Conservation (phyloP, 1,140 invertebrate species). For the Scylla paramamosain region DNA sequence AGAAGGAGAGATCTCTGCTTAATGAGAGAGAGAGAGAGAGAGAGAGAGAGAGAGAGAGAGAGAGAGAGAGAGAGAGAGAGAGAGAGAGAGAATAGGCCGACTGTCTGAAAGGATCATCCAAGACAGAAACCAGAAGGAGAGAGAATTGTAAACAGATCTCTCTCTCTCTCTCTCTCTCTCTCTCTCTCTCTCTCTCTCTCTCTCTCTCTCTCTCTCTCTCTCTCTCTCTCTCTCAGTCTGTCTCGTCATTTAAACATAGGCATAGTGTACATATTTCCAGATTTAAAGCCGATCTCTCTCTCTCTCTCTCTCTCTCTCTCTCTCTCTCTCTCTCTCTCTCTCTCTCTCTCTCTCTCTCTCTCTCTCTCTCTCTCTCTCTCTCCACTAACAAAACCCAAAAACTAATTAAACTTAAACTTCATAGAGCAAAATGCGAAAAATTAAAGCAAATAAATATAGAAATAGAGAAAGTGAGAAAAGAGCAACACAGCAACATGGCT, state of each 20-base stretch:
- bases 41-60: constrained; percentile 52
- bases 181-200: not conserved
- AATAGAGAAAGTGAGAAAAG: too few species aligned
- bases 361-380: too few species aligned
- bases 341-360: too few species aligned
- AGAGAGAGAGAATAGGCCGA: constrained; percentile 28
- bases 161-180: not conserved
- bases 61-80: constrained; percentile 52
- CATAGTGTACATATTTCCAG: not conserved
- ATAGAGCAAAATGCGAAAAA: too few species aligned
- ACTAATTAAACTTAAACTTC: too few species aligned
- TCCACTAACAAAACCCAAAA: too few species aligned
- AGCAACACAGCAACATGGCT: too few species aligned
- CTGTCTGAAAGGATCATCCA: too few species aligned
- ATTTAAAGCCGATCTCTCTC: not conserved
- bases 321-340: too few species aligned
- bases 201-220: constrained; percentile 40
- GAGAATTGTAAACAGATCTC: constrained; percentile 3
- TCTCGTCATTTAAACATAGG: not conserved
- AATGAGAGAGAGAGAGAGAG: constrained; percentile 44
- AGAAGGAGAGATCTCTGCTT: not conserved
- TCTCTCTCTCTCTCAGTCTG: not conserved
- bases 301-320: too few species aligned
- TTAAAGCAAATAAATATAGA: too few species aligned
- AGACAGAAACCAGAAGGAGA: not conserved